Conservation (phyloP, 2,888 invertebrate species). For the Phyto melanocephala region DNA sequence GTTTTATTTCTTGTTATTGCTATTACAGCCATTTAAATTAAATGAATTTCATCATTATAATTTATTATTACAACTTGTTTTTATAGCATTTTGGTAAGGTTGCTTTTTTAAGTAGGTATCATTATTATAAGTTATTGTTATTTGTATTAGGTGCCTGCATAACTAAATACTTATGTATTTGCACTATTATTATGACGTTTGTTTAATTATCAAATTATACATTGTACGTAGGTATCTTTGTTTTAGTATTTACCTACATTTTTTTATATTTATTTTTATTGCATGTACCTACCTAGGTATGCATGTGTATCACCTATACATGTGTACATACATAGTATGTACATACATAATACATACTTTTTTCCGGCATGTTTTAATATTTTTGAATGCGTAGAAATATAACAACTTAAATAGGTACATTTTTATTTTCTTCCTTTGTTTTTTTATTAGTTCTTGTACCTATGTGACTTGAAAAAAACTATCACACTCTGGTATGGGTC, state of each 20-base stretch:
- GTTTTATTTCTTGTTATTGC: not conserved
- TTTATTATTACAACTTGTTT: conserved; percentile 48
- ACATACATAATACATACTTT: not conserved
- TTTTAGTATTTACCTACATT: not conserved
- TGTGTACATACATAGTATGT: not conserved
- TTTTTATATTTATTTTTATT: conserved; percentile 35
- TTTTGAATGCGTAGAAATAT: conserved; percentile 51
- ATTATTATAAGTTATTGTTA: not conserved
- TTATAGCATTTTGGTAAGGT: not conserved
- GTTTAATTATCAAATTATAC: too few relatives aligned
- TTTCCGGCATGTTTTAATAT: conserved; percentile 25
- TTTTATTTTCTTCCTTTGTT: not conserved
- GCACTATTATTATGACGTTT: not conserved
- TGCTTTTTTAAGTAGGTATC: not conserved
- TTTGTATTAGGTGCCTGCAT: not conserved
- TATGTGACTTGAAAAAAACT: conserved; percentile 1
- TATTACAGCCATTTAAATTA: not conserved
- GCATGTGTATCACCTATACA: too few relatives aligned
- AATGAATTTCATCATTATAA: conserved; percentile 58
- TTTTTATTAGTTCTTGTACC: not conserved
- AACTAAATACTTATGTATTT: not conserved
- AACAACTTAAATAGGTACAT: not conserved
- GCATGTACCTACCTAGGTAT: not conserved
- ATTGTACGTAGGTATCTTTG: too few relatives aligned
- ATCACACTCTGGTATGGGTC: not conserved